Evolutionary conservation across 2,797 vertebrate species (phyloP).

Genomic region (Hypotaenidia philippensis): DNA sequence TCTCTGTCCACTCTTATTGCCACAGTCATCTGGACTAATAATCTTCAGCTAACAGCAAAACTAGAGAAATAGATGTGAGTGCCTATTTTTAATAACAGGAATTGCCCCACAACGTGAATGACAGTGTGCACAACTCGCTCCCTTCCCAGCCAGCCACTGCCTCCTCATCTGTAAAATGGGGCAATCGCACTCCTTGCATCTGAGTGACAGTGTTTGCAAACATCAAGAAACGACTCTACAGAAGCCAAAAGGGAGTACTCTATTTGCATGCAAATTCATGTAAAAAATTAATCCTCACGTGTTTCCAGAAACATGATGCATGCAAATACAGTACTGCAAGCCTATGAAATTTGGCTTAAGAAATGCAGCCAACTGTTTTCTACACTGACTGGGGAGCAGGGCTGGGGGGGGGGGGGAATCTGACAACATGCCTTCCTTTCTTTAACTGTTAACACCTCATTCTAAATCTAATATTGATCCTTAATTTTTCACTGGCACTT

Average conservation of each 20-base stretch:
- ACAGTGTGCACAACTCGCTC: conserved; percentile 11
- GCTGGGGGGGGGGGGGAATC: background rate
- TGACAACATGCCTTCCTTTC: background rate
- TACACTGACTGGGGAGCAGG: background rate
- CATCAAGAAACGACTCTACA: conserved; percentile 4
- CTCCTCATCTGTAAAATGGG: conserved; percentile 64
- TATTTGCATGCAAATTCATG: conserved; percentile 69
- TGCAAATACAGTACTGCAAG: conserved; percentile 38
- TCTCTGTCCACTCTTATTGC: background rate
- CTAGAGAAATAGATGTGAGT: background rate
- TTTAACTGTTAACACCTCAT: background rate
- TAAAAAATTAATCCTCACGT: conserved; percentile 68
- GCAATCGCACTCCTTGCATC: background rate
- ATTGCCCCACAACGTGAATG: background rate
- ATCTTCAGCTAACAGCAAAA: conserved; percentile 37
- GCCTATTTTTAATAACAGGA: conserved; percentile 30
- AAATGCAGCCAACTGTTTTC: conserved; percentile 31
- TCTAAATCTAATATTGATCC: conserved; percentile 51
- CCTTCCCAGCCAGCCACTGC: conserved; percentile 29
- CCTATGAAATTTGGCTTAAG: conserved; percentile 38
- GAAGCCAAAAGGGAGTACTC: conserved; percentile 52
- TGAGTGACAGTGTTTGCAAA: conserved; percentile 61
- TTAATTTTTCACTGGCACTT: conserved; percentile 48
- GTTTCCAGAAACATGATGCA: conserved; percentile 61
- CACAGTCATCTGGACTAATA: background rate